Evolutionary conservation across 2,113 vertebrate genomes (phyloP), one percentile per base, ranked within the genome.

Genomic region (Sylvietta virens): DNA sequence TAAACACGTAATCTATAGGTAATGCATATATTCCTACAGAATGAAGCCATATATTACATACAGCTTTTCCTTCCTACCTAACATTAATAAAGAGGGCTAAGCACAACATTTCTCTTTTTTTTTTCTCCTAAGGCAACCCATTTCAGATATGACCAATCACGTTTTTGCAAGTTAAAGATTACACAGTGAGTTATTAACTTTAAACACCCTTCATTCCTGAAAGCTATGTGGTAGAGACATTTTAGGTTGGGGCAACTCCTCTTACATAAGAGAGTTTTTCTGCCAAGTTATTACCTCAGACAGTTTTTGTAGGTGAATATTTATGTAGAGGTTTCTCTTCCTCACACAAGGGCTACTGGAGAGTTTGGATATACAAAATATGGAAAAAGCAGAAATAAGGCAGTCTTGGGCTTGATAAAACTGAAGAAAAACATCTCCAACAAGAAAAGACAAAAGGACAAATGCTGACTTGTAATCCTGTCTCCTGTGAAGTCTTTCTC

Each of bases 171-270:
- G 85, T 90, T 79, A 88, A 94, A 48, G 45, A 88, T 90, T 94
- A 95, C 71, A 90, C 54, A 65, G 90, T 93, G 51, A 93, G 39
- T 81, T 87, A 93, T 94, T 95, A 96, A 96, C 88, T 94, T 95
- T 64, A 85, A 96, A 76, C 67, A 90, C 39, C n/a, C 65, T 91
- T 93, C 54, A 62, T 69, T 92, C 83, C 81, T 93, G 77, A 91
- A 88, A 94, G 64, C 62, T 64, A 15, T 79, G 70, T 54, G 27
- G 69, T 37, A 81, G 70, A 92, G 35, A 87, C 40, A 66, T 81
- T 92, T 79, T 86, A 76, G 56, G 33, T 22, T 91, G 35, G n/a
- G 79, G 73, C 95, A 95, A 80, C 56, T 94, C 37, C 47, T 80
- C 51, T 90, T 95, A 92, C 88, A 81, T 86, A 93, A 96, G 47